Evolutionary conservation across 2,888 invertebrate genomes (phyloP).

Genomic region (Catocala nupta): DNA sequence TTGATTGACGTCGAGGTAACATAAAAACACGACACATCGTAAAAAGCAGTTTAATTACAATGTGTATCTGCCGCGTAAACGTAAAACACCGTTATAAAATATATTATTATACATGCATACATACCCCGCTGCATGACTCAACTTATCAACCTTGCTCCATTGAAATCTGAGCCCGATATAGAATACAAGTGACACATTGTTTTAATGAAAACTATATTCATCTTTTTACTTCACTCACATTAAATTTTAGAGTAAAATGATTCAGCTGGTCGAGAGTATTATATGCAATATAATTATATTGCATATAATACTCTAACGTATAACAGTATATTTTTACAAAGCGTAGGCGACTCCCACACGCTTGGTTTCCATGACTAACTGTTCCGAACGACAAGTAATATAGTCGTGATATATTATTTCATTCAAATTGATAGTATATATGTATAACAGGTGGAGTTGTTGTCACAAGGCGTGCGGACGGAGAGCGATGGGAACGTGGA

Average conservation of each 20-base stretch:
- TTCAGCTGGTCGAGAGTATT: conserved; percentile 7
- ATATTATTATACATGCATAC: too few relatives aligned
- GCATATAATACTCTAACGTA: too few relatives aligned
- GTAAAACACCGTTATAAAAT: too few relatives aligned
- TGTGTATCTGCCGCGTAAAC: too few relatives aligned
- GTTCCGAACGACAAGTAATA: neutral
- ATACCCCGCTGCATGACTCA: too few relatives aligned
- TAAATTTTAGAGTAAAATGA: conserved; percentile 6
- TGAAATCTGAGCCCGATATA: neutral
- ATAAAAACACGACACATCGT: too few relatives aligned
- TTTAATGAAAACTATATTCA: neutral
- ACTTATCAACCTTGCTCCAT: neutral
- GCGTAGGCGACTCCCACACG: conserved; percentile 11
- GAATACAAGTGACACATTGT: too few relatives aligned
- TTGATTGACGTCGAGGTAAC: too few relatives aligned
- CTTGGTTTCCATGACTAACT: conserved; percentile 2
- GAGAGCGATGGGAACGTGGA: conserved; percentile 82
- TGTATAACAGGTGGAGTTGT: conserved; percentile 83
- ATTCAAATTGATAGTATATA: neutral
- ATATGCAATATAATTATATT: conserved; percentile 9
- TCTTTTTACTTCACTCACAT: neutral
- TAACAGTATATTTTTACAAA: conserved; percentile 8
- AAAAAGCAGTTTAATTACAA: too few relatives aligned
- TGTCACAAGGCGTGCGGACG: conserved; percentile 87
- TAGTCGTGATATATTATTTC: neutral